phyloP scores from a whole-genome alignment of 2,797 vertebrate genomes.

The Pygocentrus nattereri region DNA sequence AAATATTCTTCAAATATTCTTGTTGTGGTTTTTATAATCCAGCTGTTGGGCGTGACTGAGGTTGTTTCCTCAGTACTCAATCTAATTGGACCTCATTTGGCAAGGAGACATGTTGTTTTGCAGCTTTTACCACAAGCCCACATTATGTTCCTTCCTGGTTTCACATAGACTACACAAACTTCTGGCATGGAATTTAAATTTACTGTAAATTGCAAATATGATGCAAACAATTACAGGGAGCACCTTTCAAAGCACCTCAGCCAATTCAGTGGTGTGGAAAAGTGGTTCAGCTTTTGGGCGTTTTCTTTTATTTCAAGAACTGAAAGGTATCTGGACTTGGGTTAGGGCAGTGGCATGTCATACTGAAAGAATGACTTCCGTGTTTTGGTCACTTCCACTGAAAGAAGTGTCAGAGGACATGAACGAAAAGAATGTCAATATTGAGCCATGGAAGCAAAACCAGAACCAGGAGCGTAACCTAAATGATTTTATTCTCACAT shows the following conservation, averaged over 20 bases:
- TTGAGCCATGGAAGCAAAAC: neutral
- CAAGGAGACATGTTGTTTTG: slow-evolving; percentile 12
- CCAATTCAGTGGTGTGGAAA: neutral
- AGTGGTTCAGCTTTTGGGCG: neutral
- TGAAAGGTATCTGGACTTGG: slow-evolving; percentile 44
- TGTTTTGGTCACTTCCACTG: slow-evolving; percentile 45
- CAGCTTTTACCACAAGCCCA: slow-evolving; percentile 18
- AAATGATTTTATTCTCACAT: slow-evolving; percentile 32
- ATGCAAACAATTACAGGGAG: neutral
- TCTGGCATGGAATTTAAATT: neutral
- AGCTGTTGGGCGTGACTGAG: neutral
- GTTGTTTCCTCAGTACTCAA: neutral
- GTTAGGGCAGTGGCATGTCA: slow-evolving; percentile 32
- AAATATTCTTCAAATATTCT: neutral
- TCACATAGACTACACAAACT: slow-evolving; percentile 11
- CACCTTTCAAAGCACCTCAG: neutral
- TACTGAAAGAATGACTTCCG: slow-evolving; percentile 55
- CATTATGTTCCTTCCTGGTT: slow-evolving; percentile 16
- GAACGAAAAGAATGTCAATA: slow-evolving; percentile 40
- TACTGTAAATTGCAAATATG: slow-evolving; percentile 21
- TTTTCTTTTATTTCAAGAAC: slow-evolving; percentile 44
- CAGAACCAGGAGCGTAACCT: neutral
- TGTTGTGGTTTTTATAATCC: no score
- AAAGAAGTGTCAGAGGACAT: slow-evolving; percentile 22
- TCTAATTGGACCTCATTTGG: neutral